Conservation (phyloP, 2,113 vertebrate species). For the Thymallus thymallus region DNA sequence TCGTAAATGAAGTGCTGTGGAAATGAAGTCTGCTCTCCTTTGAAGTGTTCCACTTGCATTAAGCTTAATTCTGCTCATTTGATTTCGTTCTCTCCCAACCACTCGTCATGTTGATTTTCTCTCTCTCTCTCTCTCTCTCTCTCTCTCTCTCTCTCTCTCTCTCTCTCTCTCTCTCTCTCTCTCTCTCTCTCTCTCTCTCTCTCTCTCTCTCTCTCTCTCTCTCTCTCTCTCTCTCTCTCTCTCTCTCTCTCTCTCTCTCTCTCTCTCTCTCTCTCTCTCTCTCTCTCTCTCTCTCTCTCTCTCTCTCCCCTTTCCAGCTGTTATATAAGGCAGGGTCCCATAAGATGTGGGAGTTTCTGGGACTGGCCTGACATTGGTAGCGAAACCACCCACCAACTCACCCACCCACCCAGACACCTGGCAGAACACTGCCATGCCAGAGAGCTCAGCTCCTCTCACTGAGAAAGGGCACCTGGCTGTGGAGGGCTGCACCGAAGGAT, state of each 20-base stretch:
- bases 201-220: too few species aligned
- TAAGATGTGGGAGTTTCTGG: constrained; percentile 15
- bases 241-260: too few species aligned
- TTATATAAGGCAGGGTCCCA: constrained; percentile 9
- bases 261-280: too few species aligned
- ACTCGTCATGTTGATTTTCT: constrained; percentile 57
- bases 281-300: too few species aligned
- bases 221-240: too few species aligned
- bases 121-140: too few species aligned
- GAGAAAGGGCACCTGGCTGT: constrained; percentile 38
- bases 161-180: too few species aligned
- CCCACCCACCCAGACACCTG: too few species aligned
- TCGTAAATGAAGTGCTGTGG: constrained; percentile 72
- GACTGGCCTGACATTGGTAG: constrained; percentile 2
- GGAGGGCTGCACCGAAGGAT: too few species aligned
- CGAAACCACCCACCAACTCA: constrained; percentile 7
- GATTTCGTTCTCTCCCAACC: constrained; percentile 65
- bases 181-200: too few species aligned
- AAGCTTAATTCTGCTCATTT: constrained; percentile 74
- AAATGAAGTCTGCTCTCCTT: constrained; percentile 73
- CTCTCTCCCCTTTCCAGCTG: too few species aligned
- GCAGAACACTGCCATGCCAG: background rate
- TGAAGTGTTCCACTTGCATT: constrained; percentile 75
- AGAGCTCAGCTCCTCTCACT: constrained; percentile 26
- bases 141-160: too few species aligned